phyloP scores from a whole-genome alignment of 2,113 vertebrate genomes.

The Carlito syrichta region DNA sequence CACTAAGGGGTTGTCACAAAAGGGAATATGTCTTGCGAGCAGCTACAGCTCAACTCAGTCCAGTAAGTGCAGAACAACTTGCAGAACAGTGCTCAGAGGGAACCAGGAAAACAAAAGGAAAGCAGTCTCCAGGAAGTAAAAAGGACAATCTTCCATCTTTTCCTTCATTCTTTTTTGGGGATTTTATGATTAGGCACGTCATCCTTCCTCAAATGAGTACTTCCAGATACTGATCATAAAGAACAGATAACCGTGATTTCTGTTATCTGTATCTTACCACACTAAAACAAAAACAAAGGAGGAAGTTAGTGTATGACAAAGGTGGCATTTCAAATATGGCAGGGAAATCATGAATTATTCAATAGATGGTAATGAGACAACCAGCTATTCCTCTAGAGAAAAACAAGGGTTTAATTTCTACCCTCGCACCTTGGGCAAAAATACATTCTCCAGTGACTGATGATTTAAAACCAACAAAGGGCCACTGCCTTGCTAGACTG shows the following conservation, averaged over 20 bases:
- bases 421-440: background rate
- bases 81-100: background rate
- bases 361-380: background rate
- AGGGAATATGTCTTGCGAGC: background rate
- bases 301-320: background rate
- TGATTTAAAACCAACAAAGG: no score
- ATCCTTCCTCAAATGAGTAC: background rate
- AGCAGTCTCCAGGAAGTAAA: background rate
- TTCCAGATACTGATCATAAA: background rate
- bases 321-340: background rate
- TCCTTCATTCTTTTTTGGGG: background rate
- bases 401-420: conserved; percentile 1
- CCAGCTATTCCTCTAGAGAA: background rate
- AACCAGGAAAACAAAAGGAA: background rate
- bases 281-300: conserved; percentile 12
- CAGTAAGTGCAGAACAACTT: background rate
- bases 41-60: background rate
- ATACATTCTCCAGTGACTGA: background rate
- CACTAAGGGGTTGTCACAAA: background rate
- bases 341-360: background rate
- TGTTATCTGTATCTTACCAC: background rate
- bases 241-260: background rate
- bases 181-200: background rate
- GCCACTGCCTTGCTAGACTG: no score
- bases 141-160: background rate